Conservation (phyloP, 2,888 invertebrate genomes). For the Bellardia bayeri region DNA sequence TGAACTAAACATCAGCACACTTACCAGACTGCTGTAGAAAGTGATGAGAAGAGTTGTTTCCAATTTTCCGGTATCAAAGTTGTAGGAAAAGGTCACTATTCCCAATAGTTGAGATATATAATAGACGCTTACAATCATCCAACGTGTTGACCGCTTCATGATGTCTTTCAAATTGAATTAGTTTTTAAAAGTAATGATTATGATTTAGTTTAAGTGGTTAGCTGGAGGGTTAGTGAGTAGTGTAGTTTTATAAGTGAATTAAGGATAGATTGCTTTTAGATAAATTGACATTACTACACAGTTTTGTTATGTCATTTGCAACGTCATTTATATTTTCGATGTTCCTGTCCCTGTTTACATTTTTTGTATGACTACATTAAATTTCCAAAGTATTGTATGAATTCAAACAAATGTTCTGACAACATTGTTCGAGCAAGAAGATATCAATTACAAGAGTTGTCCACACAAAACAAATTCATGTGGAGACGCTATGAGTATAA, state of each 20-base stretch:
- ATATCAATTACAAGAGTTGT: too few species aligned
- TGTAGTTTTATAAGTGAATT: background rate
- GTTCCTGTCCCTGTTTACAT: too few species aligned
- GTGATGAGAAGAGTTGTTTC: constrained; percentile 6
- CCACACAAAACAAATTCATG: too few species aligned
- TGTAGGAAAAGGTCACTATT: constrained; percentile 36
- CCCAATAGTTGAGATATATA: constrained; percentile 39
- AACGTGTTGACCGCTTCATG: constrained; percentile 52
- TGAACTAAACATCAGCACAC: constrained; percentile 20
- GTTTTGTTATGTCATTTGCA: too few species aligned
- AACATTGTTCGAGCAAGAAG: too few species aligned
- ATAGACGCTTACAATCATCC: constrained; percentile 31
- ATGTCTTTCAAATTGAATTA: background rate
- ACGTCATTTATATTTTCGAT: too few species aligned
- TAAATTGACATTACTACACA: background rate
- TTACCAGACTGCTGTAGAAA: constrained; percentile 26
- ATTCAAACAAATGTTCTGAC: too few species aligned
- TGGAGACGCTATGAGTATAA: too few species aligned
- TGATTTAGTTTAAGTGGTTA: background rate
- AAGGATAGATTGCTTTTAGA: constrained; percentile 20
- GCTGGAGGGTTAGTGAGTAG: background rate
- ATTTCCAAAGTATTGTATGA: too few species aligned
- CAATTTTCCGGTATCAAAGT: constrained; percentile 26
- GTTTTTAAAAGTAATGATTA: background rate
- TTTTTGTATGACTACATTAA: too few species aligned